Base-by-base conservation (phyloP, 2,113 vertebrate genomes). In the Grantiella picta region DNA sequence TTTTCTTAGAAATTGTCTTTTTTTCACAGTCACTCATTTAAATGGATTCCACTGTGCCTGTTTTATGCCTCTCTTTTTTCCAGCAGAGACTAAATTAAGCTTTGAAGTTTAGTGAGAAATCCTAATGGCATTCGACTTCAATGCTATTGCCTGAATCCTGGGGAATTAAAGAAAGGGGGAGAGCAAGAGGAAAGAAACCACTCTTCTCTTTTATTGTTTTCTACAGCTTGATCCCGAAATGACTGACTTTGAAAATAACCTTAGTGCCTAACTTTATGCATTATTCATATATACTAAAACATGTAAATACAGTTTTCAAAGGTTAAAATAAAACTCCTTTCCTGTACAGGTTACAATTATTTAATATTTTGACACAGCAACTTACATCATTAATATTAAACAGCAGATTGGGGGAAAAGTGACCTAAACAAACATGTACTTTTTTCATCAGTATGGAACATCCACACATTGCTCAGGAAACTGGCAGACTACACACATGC, bases 221-320 rank as follows among this genome's bases (percentile, higher is more conserved):
- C 81, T 76, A 38, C 49, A 94, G 63, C 68, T 70, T 68, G n/a
- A 91, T 94, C 45, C 86, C 8, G 15, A 71, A 86, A 38, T 45
- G 68, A 66, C 82, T 40, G 95, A 94, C 96, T 96, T 97, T 94
- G 96, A 96, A 96, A 95, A 96, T 90, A 95, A 96, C 94, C 94
- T 93, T 73, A 91, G 54, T 0, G 1, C 44, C 85, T n/a, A 68
- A 44, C 20, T 87, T 60, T 17, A 94, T 97, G 89, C 66, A 96
- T 97, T 96, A 97, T 97, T 97, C 95, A 96, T 96, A 20, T 25
- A 80, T 49, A 90, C 73, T 92, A 84, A 92, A 92, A 61, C 59
- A 93, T 87, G 90, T 90, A 96, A 95, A 96, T 90, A 94, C 19
- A 79, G 66, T 70, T 96, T 95, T 61, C 70, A 90, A 91, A 97